These are phyloP conservation scores for Chironomus riparius DNA, from an alignment of 2,888 invertebrate species.

Conservation along the genomic window DNA sequence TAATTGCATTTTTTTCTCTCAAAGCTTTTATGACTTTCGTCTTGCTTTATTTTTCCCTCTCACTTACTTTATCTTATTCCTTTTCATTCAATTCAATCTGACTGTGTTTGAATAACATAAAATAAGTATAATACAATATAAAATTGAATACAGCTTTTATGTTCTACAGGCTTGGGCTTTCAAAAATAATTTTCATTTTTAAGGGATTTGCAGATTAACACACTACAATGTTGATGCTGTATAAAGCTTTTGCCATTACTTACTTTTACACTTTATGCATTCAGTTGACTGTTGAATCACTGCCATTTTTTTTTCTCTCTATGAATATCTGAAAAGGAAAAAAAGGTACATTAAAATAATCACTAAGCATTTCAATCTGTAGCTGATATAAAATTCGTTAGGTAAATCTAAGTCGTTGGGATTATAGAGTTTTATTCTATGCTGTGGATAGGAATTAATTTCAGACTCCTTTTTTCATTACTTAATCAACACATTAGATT, in stretches of 20 bases:
- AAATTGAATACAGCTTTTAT: not conserved
- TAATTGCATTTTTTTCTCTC: constrained; percentile 2
- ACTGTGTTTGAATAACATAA: not conserved
- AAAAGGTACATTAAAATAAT: no score
- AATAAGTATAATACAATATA: not conserved
- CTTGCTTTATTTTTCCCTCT: not conserved
- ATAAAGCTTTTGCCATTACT: not conserved
- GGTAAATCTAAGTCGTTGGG: no score
- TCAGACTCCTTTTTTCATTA: no score
- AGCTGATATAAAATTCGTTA: no score
- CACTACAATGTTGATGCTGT: not conserved
- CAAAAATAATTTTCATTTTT: not conserved
- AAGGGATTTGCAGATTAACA: not conserved
- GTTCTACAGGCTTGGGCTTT: not conserved
- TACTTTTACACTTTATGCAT: no score
- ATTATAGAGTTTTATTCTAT: no score
- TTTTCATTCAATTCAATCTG: not conserved
- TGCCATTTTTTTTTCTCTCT: no score
- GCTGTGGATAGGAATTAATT: no score
- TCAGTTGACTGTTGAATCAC: no score
- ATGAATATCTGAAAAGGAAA: no score
- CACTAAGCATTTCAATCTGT: no score
- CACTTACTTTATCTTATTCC: not conserved
- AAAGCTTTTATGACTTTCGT: not conserved
- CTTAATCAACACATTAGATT: no score